These are phyloP conservation scores for Lerista edwardsae DNA, from an alignment of 2,797 vertebrate genomes.

Conservation along the genomic window DNA sequence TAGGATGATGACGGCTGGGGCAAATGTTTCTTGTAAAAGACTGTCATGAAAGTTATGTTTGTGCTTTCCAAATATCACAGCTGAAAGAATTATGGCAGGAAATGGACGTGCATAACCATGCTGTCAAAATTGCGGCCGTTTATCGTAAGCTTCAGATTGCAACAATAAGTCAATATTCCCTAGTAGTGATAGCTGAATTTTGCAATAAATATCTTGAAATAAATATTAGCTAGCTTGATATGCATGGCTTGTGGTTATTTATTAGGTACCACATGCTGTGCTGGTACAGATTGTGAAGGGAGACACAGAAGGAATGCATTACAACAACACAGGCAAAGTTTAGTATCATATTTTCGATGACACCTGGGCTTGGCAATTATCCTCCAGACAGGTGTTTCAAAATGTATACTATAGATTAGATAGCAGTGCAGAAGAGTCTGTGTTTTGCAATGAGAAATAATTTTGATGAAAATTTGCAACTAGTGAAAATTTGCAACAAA, in stretches of 20 bases:
- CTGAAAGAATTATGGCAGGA: neutral
- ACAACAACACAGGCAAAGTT: neutral
- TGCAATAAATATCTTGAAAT: constrained; percentile 25
- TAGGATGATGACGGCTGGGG: no score
- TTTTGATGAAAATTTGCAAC: neutral
- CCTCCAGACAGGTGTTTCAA: neutral
- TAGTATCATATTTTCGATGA: neutral
- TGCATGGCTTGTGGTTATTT: constrained; percentile 15
- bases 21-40: neutral
- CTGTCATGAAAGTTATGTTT: neutral
- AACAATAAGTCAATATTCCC: constrained; percentile 1
- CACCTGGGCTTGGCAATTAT: no score
- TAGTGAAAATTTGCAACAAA: neutral
- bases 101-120: neutral
- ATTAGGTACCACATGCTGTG: neutral
- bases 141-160: constrained; percentile 11
- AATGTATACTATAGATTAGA: neutral
- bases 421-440: neutral
- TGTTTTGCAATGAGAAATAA: neutral
- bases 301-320: neutral
- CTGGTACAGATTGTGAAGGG: neutral
- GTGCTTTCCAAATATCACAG: neutral
- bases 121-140: constrained; percentile 21
- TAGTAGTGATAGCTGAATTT: constrained; percentile 15
- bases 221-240: constrained; percentile 23